Conservation (phyloP, 2,888 invertebrate species). For the Ferdinandea cuprea region DNA sequence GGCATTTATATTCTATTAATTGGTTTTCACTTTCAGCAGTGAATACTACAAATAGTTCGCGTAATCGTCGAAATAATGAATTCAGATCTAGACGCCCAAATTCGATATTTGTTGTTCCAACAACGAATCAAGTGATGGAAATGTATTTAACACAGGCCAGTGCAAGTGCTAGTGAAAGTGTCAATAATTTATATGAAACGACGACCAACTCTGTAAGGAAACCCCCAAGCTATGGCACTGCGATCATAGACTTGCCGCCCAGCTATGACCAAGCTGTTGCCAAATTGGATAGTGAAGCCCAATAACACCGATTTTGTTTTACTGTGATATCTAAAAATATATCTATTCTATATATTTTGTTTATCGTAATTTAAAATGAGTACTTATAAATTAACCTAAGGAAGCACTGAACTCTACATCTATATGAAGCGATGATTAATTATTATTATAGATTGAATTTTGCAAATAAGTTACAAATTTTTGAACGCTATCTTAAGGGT, state of each 20-base stretch:
- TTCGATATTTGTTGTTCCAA: slow-evolving; percentile 58
- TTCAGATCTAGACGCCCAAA: neutral
- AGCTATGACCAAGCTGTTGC: slow-evolving; percentile 55
- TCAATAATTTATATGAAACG: neutral
- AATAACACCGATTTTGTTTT: neutral
- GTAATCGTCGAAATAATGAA: neutral
- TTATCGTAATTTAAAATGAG: no score
- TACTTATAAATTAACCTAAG: no score
- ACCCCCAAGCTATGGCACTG: slow-evolving; percentile 53
- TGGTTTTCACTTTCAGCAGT: slow-evolving; percentile 17
- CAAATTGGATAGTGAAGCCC: neutral
- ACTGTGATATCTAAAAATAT: no score
- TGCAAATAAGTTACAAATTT: neutral
- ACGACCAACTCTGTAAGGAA: neutral
- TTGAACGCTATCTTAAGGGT: neutral
- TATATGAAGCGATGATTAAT: slow-evolving; percentile 22
- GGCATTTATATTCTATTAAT: neutral
- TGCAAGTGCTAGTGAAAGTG: neutral
- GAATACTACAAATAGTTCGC: neutral
- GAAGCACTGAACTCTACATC: no score
- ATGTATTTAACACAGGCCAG: slow-evolving; percentile 37
- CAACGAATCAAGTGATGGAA: slow-evolving; percentile 58
- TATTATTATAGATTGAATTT: slow-evolving; percentile 15
- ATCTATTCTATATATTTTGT: no score
- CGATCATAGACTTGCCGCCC: slow-evolving; percentile 44